Conservation (phyloP, 1,140 invertebrate genomes). For the Brachionus angularis region DNA sequence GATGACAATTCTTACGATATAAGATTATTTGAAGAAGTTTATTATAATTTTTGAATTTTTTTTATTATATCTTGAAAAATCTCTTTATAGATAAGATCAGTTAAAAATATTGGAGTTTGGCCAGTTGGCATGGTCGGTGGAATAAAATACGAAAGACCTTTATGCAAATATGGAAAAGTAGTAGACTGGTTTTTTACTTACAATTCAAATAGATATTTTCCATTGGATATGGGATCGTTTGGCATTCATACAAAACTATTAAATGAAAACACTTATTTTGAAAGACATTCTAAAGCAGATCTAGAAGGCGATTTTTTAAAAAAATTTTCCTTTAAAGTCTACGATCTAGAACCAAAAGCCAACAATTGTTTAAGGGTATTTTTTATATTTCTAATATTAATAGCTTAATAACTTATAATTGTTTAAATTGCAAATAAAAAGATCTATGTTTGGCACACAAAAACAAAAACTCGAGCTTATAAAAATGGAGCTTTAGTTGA, state of each 20-base stretch:
- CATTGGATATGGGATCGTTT: conserved; percentile 97
- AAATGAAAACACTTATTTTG: conserved; percentile 18
- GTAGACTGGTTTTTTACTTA: conserved; percentile 75
- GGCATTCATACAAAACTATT: conserved; percentile 77
- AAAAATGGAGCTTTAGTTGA: neutral
- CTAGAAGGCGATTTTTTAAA: conserved; percentile 22
- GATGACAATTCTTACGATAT: conserved; percentile 93
- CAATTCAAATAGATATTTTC: conserved; percentile 85
- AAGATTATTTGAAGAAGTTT: conserved; percentile 82
- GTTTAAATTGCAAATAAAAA: neutral
- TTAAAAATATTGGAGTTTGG: conserved; percentile 87
- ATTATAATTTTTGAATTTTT: neutral
- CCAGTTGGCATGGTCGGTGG: conserved; percentile 80
- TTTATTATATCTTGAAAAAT: conserved; percentile 47
- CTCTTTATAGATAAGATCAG: conserved; percentile 72
- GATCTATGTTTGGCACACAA: conserved; percentile 22
- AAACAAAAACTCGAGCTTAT: neutral
- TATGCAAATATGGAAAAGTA: conserved; percentile 51
- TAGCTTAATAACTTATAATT: neutral
- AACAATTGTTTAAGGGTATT: conserved; percentile 5
- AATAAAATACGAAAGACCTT: conserved; percentile 54
- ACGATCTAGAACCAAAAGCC: conserved; percentile 27
- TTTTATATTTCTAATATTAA: too few relatives aligned
- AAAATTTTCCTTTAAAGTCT: neutral
- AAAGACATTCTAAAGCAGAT: conserved; percentile 3